Conservation (phyloP, 2,888 invertebrate genomes). For the Eurytoma californica region DNA sequence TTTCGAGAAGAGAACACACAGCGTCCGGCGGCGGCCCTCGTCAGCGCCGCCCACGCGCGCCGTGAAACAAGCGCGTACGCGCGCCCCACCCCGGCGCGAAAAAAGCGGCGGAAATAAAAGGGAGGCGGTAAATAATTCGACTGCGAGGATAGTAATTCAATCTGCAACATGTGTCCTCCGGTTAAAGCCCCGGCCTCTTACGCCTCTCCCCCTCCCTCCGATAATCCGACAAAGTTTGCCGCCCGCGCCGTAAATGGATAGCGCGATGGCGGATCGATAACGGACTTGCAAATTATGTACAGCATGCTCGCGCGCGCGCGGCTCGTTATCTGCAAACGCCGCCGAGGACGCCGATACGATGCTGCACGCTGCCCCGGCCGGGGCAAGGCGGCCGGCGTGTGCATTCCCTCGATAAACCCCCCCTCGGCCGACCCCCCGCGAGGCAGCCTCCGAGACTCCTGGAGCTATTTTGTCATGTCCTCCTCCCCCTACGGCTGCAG, state of each 20-base stretch:
- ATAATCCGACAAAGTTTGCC: slow-evolving; percentile 63
- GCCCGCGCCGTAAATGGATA: slow-evolving; percentile 24
- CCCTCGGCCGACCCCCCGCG: not conserved
- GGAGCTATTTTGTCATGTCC: not conserved
- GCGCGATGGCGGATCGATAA: slow-evolving; percentile 57
- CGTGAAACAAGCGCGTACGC: too few species aligned
- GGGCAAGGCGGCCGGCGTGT: too few species aligned
- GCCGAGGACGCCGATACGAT: not conserved
- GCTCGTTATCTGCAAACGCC: slow-evolving; percentile 30
- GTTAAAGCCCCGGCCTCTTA: not conserved
- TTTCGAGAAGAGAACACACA: too few species aligned
- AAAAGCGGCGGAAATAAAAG: not conserved
- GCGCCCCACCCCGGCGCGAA: not conserved
- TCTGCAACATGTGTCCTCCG: slow-evolving; percentile 34
- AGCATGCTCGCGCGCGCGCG: slow-evolving; percentile 4
- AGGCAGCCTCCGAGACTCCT: not conserved
- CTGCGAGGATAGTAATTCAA: slow-evolving; percentile 57
- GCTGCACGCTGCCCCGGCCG: not conserved
- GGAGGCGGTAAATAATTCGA: slow-evolving; percentile 2
- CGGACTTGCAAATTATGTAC: slow-evolving; percentile 52
- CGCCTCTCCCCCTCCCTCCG: slow-evolving; percentile 52
- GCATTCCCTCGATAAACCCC: too few species aligned
- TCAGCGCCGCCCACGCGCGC: too few species aligned
- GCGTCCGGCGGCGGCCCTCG: too few species aligned
- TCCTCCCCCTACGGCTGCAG: not conserved